Conservation (phyloP, 2,888 invertebrate species). For the Chorisops tibialis region DNA sequence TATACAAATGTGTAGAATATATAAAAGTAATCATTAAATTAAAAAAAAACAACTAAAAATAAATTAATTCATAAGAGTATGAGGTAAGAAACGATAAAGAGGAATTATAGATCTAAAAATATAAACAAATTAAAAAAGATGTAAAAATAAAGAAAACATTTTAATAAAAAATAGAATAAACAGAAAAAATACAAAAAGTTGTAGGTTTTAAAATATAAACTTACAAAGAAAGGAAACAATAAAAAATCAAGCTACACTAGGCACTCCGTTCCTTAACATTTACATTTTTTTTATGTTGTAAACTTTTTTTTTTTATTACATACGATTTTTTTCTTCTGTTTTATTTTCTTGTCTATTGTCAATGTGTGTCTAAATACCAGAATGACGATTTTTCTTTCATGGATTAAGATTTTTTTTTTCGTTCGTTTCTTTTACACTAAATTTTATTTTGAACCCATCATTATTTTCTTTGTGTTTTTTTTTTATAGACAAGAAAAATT, state of each 20-base stretch:
- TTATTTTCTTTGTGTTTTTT: background rate
- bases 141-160: no score
- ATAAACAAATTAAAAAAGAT: no score
- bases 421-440: background rate
- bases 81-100: no score
- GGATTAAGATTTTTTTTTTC: background rate
- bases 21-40: no score
- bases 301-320: background rate
- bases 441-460: background rate
- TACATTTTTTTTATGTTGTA: background rate
- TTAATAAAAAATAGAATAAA: no score
- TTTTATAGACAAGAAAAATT: background rate
- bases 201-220: no score
- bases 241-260: conserved; percentile 11
- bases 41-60: no score
- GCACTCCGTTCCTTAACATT: conserved; percentile 18
- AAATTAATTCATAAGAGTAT: no score
- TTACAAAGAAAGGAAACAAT: background rate
- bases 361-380: background rate
- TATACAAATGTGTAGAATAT: no score
- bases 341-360: background rate
- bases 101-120: no score
- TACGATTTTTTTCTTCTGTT: background rate
- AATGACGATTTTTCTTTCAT: background rate
- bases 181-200: no score